Conservation (phyloP, 2,888 invertebrate species). For the Eulithis testata region DNA sequence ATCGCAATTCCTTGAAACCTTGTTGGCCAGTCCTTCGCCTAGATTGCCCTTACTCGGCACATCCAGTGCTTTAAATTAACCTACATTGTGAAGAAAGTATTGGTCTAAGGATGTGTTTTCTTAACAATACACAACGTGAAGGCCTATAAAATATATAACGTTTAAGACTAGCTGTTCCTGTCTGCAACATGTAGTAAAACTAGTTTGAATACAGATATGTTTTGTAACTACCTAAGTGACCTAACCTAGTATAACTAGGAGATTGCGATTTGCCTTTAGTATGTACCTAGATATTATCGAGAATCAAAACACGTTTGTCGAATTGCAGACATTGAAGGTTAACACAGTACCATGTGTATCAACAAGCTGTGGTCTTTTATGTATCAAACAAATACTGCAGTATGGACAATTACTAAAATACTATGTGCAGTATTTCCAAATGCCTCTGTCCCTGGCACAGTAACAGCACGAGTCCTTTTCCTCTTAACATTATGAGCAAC, state of each 20-base stretch:
- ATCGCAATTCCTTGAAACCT: constrained; percentile 45
- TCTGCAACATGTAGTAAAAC: constrained; percentile 12
- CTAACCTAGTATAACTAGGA: constrained; percentile 9
- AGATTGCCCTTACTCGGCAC: constrained; percentile 44
- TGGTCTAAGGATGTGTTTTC: not conserved
- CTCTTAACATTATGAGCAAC: constrained; percentile 58
- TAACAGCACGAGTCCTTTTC: constrained; percentile 55
- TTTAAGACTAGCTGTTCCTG: not conserved
- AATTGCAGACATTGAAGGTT: constrained; percentile 23
- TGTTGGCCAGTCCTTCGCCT: constrained; percentile 53
- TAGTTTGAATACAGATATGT: constrained; percentile 20
- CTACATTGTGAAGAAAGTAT: constrained; percentile 42
- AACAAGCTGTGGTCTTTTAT: not conserved
- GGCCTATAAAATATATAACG: too few relatives aligned
- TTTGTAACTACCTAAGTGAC: constrained; percentile 9
- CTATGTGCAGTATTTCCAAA: constrained; percentile 12
- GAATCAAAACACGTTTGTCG: constrained; percentile 30
- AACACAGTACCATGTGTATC: constrained; percentile 5
- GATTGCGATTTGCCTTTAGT: constrained; percentile 22
- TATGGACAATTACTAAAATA: not conserved
- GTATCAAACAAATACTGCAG: not conserved
- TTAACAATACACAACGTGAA: not conserved
- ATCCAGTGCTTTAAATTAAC: constrained; percentile 41
- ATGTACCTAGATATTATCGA: constrained; percentile 4
- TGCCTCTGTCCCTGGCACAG: constrained; percentile 34